phyloP scores from a whole-genome alignment of 2,113 vertebrate genomes.

The Atrichornis clamosus region DNA sequence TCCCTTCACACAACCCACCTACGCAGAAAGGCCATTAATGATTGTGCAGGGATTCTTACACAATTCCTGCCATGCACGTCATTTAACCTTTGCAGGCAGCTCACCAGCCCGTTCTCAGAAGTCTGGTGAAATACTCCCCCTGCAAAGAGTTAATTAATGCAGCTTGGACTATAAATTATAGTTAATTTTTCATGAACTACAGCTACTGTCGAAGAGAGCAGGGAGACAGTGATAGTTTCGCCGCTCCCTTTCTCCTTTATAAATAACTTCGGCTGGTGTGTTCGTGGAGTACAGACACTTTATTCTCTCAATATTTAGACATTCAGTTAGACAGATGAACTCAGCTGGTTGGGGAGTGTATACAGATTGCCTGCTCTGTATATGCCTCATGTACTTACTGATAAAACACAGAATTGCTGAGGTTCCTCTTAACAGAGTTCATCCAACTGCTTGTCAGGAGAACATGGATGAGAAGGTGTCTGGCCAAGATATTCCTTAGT shows the following conservation, averaged over 20 bases:
- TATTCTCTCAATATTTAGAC: slow-evolving; percentile 76
- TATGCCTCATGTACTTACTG: slow-evolving; percentile 67
- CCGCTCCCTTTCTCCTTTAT: neutral
- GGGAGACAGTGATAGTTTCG: neutral
- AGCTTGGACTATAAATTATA: neutral
- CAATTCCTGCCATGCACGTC: neutral
- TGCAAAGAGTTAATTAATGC: slow-evolving; percentile 50
- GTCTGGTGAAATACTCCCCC: neutral
- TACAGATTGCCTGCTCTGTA: slow-evolving; percentile 72
- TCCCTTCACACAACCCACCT: neutral
- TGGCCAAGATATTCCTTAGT: neutral
- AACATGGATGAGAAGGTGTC: slow-evolving; percentile 14
- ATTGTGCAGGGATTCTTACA: neutral
- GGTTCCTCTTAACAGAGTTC: slow-evolving; percentile 36
- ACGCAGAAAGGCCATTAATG: neutral
- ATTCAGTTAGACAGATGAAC: slow-evolving; percentile 73
- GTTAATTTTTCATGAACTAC: slow-evolving; percentile 24
- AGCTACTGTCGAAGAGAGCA: slow-evolving; percentile 40
- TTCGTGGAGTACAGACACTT: slow-evolving; percentile 61
- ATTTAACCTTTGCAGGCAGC: neutral
- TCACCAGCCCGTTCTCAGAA: neutral
- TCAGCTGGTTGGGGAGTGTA: slow-evolving; percentile 60
- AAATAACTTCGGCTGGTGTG: slow-evolving; percentile 22
- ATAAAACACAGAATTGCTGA: slow-evolving; percentile 65
- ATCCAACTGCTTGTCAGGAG: slow-evolving; percentile 6